These are phyloP conservation scores for Cephus cinctus DNA, from an alignment of 1,140 invertebrate species.

Conservation along the genomic window DNA sequence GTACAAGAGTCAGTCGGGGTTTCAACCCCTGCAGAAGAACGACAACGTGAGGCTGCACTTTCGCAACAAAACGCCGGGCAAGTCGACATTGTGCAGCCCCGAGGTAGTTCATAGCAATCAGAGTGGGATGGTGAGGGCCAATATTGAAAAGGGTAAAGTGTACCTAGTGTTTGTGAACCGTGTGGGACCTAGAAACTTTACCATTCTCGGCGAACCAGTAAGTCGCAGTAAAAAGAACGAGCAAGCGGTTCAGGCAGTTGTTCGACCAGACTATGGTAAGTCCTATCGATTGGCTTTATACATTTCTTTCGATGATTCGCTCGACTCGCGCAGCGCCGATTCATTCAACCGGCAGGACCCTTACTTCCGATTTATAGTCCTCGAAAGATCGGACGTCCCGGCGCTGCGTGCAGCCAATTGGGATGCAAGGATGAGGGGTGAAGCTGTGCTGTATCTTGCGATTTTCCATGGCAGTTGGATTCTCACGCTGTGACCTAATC, in stretches of 20 bases:
- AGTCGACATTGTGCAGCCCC: conserved; percentile 42
- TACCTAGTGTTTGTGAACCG: conserved; percentile 68
- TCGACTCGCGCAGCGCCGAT: no score
- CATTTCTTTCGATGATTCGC: no score
- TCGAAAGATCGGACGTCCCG: no score
- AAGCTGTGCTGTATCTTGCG: no score
- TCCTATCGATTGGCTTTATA: no score
- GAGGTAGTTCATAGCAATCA: conserved; percentile 34
- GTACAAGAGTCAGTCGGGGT: conserved; percentile 61
- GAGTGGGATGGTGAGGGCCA: conserved; percentile 57
- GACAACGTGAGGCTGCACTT: conserved; percentile 58
- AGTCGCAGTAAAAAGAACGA: conserved; percentile 56
- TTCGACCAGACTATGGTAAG: conserved; percentile 65
- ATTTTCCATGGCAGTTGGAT: no score
- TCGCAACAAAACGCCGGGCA: conserved; percentile 49
- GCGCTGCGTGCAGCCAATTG: no score
- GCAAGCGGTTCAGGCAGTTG: conserved; percentile 57
- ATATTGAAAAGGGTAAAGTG: conserved; percentile 63
- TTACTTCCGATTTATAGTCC: no score
- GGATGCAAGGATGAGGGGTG: no score
- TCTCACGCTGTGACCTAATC: no score
- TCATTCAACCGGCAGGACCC: no score
- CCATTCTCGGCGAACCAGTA: conserved; percentile 63
- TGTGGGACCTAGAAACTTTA: conserved; percentile 65
- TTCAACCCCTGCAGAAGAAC: conserved; percentile 53